These are phyloP conservation scores for Morone chrysops DNA, from an alignment of 2,113 vertebrate genomes.

Conservation along the genomic window DNA sequence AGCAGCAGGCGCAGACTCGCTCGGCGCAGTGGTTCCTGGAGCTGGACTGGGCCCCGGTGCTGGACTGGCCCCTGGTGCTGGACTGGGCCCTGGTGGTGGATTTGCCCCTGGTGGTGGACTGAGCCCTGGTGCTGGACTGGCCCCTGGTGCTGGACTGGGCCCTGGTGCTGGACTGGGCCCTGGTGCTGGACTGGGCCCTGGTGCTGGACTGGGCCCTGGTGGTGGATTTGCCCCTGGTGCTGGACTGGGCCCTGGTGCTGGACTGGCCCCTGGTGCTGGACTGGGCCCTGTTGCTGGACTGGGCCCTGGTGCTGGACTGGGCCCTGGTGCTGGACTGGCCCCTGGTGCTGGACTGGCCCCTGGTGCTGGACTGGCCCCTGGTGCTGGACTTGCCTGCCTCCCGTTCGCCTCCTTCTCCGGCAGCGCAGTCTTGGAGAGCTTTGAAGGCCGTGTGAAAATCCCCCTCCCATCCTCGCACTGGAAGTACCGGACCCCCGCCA, in stretches of 20 bases:
- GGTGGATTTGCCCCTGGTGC: no score
- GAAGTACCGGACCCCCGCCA: constrained; percentile 94
- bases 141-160: no score
- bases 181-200: no score
- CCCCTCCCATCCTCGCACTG: constrained; percentile 92
- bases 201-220: no score
- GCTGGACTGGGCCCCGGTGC: constrained; percentile 50
- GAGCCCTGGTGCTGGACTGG: no score
- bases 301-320: constrained; percentile 69
- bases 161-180: constrained; percentile 73
- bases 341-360: no score
- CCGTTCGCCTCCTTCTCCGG: constrained; percentile 89
- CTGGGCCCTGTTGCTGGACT: constrained; percentile 64
- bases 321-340: no score
- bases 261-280: constrained; percentile 44
- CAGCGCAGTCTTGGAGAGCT: constrained; percentile 84
- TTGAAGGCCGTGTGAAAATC: constrained; percentile 95
- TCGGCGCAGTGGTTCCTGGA: not conserved
- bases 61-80: constrained; percentile 68
- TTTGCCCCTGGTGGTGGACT: constrained; percentile 72
- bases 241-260: constrained; percentile 49
- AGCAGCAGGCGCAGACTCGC: constrained; percentile 51
- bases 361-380: constrained; percentile 28
- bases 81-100: constrained; percentile 71
- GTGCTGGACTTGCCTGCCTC: constrained; percentile 74